These are phyloP conservation scores for Coelopa frigida DNA, from an alignment of 1,140 invertebrate genomes.

Conservation along the genomic window DNA sequence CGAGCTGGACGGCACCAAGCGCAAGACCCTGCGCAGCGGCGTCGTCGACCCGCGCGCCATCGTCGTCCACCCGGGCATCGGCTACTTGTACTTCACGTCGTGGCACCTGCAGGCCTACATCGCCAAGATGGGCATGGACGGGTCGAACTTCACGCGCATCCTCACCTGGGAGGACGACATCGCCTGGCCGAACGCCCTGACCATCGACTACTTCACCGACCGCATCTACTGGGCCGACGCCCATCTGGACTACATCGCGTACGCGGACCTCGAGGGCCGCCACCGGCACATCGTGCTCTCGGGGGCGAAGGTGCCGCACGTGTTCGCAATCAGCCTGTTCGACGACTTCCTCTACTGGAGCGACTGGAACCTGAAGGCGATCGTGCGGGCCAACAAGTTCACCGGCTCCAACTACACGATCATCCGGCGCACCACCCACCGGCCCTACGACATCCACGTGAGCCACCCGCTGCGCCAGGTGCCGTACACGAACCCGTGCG, in stretches of 20 bases:
- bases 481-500: conserved; percentile 85
- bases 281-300: conserved; percentile 75
- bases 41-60: conserved; percentile 90
- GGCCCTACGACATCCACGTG: conserved; percentile 89
- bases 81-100: conserved; percentile 91
- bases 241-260: conserved; percentile 96
- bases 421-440: conserved; percentile 84
- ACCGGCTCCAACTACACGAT: conserved; percentile 70
- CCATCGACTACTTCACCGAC: conserved; percentile 94
- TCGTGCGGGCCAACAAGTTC: conserved; percentile 81
- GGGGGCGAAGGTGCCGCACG: conserved; percentile 78
- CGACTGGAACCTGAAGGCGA: conserved; percentile 93
- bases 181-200: conserved; percentile 96
- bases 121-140: conserved; percentile 96
- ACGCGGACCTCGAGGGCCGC: conserved; percentile 80
- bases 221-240: conserved; percentile 96
- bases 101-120: conserved; percentile 97
- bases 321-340: conserved; percentile 89
- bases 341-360: conserved; percentile 96
- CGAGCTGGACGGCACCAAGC: conserved; percentile 86
- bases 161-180: conserved; percentile 90
- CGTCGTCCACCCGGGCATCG: conserved; percentile 88
- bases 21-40: conserved; percentile 78
- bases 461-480: conserved; percentile 80
- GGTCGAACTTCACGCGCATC: conserved; percentile 81